Percentiles rank a stretch among this genome's conserved stretches.
phyloP scores from a whole-genome alignment of 2,113 vertebrate species.

The Hoplias malabaricus region DNA sequence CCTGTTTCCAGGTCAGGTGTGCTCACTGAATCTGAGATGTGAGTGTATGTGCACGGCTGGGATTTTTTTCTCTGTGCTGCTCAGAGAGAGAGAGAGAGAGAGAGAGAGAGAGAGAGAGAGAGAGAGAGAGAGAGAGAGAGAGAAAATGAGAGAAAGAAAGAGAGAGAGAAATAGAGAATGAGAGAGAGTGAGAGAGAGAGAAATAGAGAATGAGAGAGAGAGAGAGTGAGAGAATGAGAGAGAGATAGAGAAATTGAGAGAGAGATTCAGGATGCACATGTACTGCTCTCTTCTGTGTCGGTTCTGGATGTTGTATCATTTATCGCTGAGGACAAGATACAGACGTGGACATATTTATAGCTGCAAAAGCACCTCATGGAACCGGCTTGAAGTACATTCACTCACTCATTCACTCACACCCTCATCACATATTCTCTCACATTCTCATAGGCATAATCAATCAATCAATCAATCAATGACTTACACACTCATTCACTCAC shows the following conservation, averaged over 20 bases:
- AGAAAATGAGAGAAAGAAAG: background rate
- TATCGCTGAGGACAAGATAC: background rate
- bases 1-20: slow-evolving; percentile 32
- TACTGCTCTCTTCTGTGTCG: background rate
- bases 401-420: too few relatives aligned
- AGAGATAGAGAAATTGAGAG: background rate
- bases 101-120: background rate
- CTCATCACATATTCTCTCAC: too few relatives aligned
- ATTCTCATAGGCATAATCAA: too few relatives aligned
- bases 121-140: background rate
- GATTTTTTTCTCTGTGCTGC: background rate
- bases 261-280: background rate
- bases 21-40: slow-evolving; percentile 17
- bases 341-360: too few relatives aligned
- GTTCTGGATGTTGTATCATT: background rate
- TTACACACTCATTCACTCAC: too few relatives aligned
- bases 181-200: background rate
- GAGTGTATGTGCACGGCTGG: background rate
- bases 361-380: too few relatives aligned
- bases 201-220: background rate
- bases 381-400: too few relatives aligned
- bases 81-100: background rate
- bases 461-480: too few relatives aligned
- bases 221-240: background rate
- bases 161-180: background rate